Evolutionary conservation across 2,888 invertebrate species (phyloP).

Genomic region (Drosophila subsilvestris): DNA sequence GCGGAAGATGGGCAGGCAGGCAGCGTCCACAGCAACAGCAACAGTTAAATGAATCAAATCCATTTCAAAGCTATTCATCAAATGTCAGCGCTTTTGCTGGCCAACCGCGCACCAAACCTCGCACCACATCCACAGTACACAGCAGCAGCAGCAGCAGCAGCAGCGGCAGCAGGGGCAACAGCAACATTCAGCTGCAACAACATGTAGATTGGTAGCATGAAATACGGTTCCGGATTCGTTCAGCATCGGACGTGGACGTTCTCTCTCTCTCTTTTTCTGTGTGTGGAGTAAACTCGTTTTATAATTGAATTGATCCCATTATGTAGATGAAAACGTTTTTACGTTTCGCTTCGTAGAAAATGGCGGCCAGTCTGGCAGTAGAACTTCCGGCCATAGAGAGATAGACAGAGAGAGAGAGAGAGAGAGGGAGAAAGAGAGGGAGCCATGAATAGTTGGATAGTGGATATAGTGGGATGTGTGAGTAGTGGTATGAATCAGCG

Average conservation of each 20-base stretch:
- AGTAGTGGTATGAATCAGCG: background rate
- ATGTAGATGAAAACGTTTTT: conserved; percentile 74
- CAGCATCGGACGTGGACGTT: conserved; percentile 21
- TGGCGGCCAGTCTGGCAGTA: conserved; percentile 57
- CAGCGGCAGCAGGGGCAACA: conserved; percentile 1
- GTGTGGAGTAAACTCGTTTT: conserved; percentile 63
- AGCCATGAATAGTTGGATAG: background rate
- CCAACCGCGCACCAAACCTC: conserved; percentile 40
- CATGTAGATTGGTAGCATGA: conserved; percentile 54
- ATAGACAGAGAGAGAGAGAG: conserved; percentile 16
- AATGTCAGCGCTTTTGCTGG: conserved; percentile 61
- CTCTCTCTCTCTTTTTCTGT: background rate
- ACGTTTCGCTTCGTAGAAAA: conserved; percentile 60
- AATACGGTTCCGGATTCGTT: conserved; percentile 36
- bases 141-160: conserved; percentile 3
- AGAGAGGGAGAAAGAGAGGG: background rate
- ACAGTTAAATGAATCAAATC: conserved; percentile 76
- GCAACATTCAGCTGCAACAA: conserved; percentile 34
- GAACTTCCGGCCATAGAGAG: conserved; percentile 56
- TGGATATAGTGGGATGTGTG: conserved; percentile 7
- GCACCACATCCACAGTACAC: conserved; percentile 35
- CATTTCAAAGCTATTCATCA: conserved; percentile 73
- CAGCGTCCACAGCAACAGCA: conserved; percentile 29
- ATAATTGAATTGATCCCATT: conserved; percentile 78
- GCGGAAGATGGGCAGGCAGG: conserved; percentile 25